These are phyloP conservation scores for Ametastegia equiseti DNA, from an alignment of 2,888 invertebrate species.

Conservation along the genomic window DNA sequence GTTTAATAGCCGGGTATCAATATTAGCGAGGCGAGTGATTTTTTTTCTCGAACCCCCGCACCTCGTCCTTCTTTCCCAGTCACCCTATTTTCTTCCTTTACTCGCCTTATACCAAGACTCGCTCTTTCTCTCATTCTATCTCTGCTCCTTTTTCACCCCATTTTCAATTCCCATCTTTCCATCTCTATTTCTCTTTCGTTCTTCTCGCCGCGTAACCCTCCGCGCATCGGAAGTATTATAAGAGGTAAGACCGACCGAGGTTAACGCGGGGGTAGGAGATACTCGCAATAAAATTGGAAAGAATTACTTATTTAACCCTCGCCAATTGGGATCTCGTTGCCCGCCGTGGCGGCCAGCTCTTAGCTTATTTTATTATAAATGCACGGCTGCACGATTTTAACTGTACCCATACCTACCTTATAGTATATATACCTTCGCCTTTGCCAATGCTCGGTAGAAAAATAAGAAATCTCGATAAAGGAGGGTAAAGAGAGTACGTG, in stretches of 20 bases:
- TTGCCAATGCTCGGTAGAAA: conserved; percentile 29
- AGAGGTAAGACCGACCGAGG: conserved; percentile 46
- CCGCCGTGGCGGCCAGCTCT: conserved; percentile 37
- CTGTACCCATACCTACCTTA: conserved; percentile 31
- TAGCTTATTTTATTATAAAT: conserved; percentile 47
- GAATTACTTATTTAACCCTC: conserved; percentile 70
- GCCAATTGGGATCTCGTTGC: conserved; percentile 54
- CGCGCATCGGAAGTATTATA: conserved; percentile 47
- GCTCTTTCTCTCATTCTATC: conserved; percentile 15
- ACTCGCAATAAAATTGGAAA: conserved; percentile 69
- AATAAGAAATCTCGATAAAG: conserved; percentile 41
- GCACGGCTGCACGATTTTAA: conserved; percentile 50
- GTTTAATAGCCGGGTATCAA: conserved; percentile 74
- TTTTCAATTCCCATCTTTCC: conserved; percentile 52
- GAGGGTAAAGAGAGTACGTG: conserved; percentile 26
- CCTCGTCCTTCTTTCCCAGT: too few species aligned
- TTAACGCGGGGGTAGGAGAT: conserved; percentile 47
- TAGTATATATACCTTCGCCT: too few species aligned
- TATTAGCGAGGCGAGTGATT: conserved; percentile 71
- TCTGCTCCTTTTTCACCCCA: conserved; percentile 14
- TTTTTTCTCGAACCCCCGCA: conserved; percentile 47
- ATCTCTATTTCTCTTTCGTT: conserved; percentile 36
- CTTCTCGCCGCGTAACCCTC: conserved; percentile 47
- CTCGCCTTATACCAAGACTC: conserved; percentile 60
- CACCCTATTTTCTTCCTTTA: conserved; percentile 49